phyloP scores from a whole-genome alignment of 2,113 vertebrate species.

The Spheniscus mendiculus region DNA sequence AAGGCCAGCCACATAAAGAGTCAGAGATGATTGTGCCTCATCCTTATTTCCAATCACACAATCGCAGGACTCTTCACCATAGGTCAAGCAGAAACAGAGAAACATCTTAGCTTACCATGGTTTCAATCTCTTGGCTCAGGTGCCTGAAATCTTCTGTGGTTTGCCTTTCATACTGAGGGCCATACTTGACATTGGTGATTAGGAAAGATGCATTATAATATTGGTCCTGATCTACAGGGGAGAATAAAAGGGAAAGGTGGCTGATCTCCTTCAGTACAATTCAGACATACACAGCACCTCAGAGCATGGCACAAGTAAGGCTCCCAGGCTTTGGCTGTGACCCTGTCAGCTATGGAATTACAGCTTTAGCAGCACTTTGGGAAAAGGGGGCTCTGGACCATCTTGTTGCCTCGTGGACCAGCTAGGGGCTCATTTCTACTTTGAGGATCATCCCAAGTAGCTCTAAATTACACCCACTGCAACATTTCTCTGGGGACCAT shows the following conservation, averaged over 20 bases:
- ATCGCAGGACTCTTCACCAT: background rate
- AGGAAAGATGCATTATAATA: slow-evolving; percentile 67
- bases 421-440: background rate
- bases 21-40: no score
- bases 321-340: background rate
- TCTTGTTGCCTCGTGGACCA: background rate
- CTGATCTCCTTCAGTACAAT: background rate
- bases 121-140: slow-evolving; percentile 61
- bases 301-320: background rate
- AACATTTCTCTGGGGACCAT: background rate
- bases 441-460: background rate
- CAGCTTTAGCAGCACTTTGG: background rate
- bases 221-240: slow-evolving; percentile 64
- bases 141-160: slow-evolving; percentile 61
- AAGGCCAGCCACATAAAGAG: background rate
- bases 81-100: background rate
- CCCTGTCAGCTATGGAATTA: background rate
- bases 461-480: background rate
- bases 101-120: slow-evolving; percentile 58
- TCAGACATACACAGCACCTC: background rate
- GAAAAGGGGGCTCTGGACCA: background rate
- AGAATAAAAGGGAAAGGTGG: background rate
- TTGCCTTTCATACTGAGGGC: slow-evolving; percentile 45
- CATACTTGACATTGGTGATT: slow-evolving; percentile 60
- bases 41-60: background rate